Conservation (phyloP, 2,888 invertebrate species). For the Acrobasis suavella region DNA sequence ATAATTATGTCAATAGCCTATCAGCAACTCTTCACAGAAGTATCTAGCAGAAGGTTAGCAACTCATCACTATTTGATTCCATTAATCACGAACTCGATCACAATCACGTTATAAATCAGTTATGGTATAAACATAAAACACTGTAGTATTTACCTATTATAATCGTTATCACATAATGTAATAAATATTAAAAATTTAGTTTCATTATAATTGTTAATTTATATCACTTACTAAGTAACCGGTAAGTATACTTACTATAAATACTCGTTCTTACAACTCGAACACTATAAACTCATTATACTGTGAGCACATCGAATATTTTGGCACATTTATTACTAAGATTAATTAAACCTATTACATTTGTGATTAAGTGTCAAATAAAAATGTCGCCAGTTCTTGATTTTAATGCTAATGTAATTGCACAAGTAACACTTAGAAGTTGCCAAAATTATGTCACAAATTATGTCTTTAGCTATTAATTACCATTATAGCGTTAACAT, state of each 20-base stretch:
- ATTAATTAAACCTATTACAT: slow-evolving; percentile 18
- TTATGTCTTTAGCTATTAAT: slow-evolving; percentile 4
- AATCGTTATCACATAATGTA: too few species aligned
- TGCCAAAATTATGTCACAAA: slow-evolving; percentile 10
- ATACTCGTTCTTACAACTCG: background rate
- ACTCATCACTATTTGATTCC: too few species aligned
- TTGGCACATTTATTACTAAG: slow-evolving; percentile 16
- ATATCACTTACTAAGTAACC: too few species aligned
- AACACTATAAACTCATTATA: background rate
- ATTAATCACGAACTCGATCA: too few species aligned
- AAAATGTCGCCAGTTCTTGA: slow-evolving; percentile 18
- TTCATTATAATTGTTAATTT: too few species aligned
- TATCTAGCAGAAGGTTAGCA: too few species aligned
- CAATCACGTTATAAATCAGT: too few species aligned
- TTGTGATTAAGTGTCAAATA: slow-evolving; percentile 17
- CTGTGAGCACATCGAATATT: background rate
- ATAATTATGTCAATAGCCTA: too few species aligned
- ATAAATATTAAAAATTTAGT: too few species aligned
- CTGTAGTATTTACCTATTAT: too few species aligned
- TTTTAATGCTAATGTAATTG: slow-evolving; percentile 19
- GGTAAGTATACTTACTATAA: background rate
- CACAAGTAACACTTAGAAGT: slow-evolving; percentile 12
- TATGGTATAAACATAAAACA: too few species aligned
- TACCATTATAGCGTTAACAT: background rate
- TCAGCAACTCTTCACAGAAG: too few species aligned